Conservation (phyloP, 1,140 invertebrate species). For the Bicyclus anynana region DNA sequence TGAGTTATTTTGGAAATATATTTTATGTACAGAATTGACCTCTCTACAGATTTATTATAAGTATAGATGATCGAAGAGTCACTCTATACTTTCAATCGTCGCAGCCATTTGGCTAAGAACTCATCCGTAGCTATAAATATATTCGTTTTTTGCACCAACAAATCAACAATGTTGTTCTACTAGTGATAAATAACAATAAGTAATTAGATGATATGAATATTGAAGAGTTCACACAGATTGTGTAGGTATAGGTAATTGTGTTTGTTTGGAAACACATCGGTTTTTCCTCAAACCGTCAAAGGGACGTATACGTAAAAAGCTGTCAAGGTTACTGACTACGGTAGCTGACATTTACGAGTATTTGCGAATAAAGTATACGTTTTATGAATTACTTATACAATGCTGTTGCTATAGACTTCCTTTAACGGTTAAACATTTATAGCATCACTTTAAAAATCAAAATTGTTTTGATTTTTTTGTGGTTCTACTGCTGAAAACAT, state of each 20-base stretch:
- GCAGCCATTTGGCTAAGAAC: too few relatives aligned
- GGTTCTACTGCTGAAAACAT: too few relatives aligned
- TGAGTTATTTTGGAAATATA: too few relatives aligned
- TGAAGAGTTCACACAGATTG: neutral
- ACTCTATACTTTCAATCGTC: too few relatives aligned
- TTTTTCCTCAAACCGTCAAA: neutral
- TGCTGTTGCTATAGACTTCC: neutral
- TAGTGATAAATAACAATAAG: neutral
- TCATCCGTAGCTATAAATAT: too few relatives aligned
- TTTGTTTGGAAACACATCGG: neutral
- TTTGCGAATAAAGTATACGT: neutral
- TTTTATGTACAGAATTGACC: too few relatives aligned
- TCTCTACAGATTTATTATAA: too few relatives aligned
- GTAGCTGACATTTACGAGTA: neutral
- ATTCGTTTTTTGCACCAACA: too few relatives aligned
- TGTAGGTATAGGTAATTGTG: neutral
- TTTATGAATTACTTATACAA: neutral
- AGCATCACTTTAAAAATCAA: too few relatives aligned
- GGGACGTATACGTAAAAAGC: neutral
- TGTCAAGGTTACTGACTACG: neutral
- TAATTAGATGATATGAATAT: neutral
- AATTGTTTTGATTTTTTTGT: too few relatives aligned
- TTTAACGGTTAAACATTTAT: neutral
- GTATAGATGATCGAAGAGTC: too few relatives aligned
- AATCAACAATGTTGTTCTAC: neutral